Evolutionary conservation across 2,797 vertebrate genomes (phyloP).

Genomic region (Sebastes elongatus): DNA sequence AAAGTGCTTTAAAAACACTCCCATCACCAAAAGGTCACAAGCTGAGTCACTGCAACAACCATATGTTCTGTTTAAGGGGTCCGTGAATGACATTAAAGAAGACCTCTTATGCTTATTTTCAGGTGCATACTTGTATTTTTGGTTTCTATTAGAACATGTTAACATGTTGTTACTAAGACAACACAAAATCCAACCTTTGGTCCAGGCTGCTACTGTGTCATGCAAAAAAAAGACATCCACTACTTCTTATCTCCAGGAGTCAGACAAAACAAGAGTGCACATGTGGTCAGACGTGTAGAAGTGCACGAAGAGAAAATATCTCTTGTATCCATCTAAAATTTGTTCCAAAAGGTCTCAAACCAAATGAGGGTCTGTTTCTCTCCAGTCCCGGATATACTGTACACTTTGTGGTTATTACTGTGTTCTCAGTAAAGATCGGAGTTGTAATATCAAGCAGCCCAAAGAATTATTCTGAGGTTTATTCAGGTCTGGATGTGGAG

Average conservation of each 20-base stretch:
- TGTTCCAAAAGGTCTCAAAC: slow-evolving; percentile 44
- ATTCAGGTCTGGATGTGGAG: slow-evolving; percentile 18
- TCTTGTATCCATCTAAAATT: slow-evolving; percentile 23
- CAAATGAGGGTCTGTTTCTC: slow-evolving; percentile 31
- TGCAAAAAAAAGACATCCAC: not conserved
- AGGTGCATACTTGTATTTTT: too few species aligned
- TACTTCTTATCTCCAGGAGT: not conserved
- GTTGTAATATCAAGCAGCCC: slow-evolving; percentile 21
- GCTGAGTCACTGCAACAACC: not conserved
- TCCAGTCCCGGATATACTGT: slow-evolving; percentile 17
- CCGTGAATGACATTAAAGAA: too few species aligned
- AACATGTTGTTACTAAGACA: not conserved
- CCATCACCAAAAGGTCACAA: slow-evolving; percentile 3
- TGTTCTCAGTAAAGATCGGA: slow-evolving; percentile 25
- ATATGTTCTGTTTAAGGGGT: not conserved
- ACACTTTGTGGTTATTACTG: slow-evolving; percentile 21
- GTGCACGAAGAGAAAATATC: not conserved
- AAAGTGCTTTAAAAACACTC: slow-evolving; percentile 17
- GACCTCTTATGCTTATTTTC: too few species aligned
- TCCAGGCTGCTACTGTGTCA: not conserved
- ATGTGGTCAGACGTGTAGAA: slow-evolving; percentile 15
- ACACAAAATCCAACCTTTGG: not conserved
- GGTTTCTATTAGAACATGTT: too few species aligned
- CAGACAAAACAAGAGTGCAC: not conserved
- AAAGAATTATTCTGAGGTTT: slow-evolving; percentile 13